These are phyloP conservation scores for Fistularia tabacaria DNA, from an alignment of 2,797 vertebrate species.

Conservation along the genomic window DNA sequence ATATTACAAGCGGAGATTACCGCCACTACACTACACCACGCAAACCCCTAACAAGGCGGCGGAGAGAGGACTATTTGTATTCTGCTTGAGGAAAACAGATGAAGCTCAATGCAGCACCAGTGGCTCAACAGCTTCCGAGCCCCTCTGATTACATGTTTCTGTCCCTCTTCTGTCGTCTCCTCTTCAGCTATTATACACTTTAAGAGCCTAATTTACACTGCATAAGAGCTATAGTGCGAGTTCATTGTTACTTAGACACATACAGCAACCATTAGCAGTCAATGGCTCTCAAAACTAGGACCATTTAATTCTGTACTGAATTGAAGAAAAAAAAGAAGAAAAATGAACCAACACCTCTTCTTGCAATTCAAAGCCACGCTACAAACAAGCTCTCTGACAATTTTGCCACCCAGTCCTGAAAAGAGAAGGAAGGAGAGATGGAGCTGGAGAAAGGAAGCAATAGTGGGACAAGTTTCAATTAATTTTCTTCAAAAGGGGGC, in stretches of 20 bases:
- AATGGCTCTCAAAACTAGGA: conserved; percentile 55
- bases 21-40: conserved; percentile 23
- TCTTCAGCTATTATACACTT: conserved; percentile 52
- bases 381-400: conserved; percentile 68
- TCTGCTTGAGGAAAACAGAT: conserved; percentile 54
- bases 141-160: conserved; percentile 67
- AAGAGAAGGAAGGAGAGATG: conserved; percentile 70
- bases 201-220: conserved; percentile 51
- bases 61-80: conserved; percentile 44
- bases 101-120: conserved; percentile 45
- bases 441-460: conserved; percentile 85
- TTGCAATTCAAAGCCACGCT: conserved; percentile 61
- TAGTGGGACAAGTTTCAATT: conserved; percentile 98
- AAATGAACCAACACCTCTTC: conserved; percentile 62
- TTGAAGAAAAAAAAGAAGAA: conserved; percentile 22
- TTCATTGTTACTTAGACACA: conserved; percentile 33
- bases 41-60: conserved; percentile 51
- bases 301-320: conserved; percentile 53
- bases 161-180: conserved; percentile 43
- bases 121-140: conserved; percentile 27
- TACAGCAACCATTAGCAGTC: conserved; percentile 53
- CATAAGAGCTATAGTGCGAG: conserved; percentile 35
- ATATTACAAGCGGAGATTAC: conserved; percentile 57
- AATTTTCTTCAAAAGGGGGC: conserved; percentile 92
- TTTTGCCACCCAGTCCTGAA: conserved; percentile 66